Conservation (phyloP, 2,888 invertebrate species). For the Chrysolina haemoptera region DNA sequence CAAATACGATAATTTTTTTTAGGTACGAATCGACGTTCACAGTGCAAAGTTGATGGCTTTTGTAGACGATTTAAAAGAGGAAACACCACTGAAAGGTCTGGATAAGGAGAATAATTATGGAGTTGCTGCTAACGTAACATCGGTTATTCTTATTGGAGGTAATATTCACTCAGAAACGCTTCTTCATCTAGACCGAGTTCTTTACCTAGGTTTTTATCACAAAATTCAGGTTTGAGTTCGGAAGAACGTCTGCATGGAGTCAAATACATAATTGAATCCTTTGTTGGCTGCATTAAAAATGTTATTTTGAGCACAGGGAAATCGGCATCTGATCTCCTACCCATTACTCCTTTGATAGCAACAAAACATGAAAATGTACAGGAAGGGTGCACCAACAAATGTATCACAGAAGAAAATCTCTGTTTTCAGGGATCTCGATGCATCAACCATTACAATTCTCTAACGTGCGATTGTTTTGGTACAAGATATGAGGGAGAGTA, state of each 20-base stretch:
- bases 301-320: slow-evolving; percentile 89
- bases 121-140: slow-evolving; percentile 87
- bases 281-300: slow-evolving; percentile 92
- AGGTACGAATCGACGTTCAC: slow-evolving; percentile 88
- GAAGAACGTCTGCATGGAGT: slow-evolving; percentile 91
- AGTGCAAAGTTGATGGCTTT: slow-evolving; percentile 87
- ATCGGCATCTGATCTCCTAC: slow-evolving; percentile 86
- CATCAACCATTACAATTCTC: slow-evolving; percentile 91
- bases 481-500: slow-evolving; percentile 92
- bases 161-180: slow-evolving; percentile 26
- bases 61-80: slow-evolving; percentile 87
- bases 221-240: slow-evolving; percentile 82
- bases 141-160: slow-evolving; percentile 92
- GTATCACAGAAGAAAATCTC: slow-evolving; percentile 84
- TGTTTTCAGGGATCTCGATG: slow-evolving; percentile 92
- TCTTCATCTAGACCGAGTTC: not conserved
- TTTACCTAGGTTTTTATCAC: not conserved
- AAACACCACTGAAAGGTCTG: slow-evolving; percentile 87
- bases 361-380: slow-evolving; percentile 92
- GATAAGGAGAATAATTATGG: slow-evolving; percentile 90
- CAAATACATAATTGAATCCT: slow-evolving; percentile 93
- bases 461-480: slow-evolving; percentile 94
- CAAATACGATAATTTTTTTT: slow-evolving; percentile 44
- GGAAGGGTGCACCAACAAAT: slow-evolving; percentile 90
- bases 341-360: slow-evolving; percentile 87